Base-by-base conservation (phyloP, 2,113 vertebrate species). In the Neotragus pygmaeus region DNA sequence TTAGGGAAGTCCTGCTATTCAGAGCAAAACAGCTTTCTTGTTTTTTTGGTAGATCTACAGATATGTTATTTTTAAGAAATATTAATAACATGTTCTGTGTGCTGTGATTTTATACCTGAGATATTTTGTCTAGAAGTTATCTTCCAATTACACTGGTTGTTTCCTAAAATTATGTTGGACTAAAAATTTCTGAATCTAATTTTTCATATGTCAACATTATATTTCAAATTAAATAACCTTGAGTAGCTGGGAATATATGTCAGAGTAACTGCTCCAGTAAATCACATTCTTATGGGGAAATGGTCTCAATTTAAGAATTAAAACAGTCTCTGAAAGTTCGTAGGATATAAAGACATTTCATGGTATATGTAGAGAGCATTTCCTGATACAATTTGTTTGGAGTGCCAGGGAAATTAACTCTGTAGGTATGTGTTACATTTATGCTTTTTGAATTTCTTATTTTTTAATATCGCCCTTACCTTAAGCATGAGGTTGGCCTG, bases 1-100 rank as follows among this genome's bases (percentile, higher is more conserved):
- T 75, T 62, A 57, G n/a, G 25, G 57, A 87, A 96, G 23, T 81
- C 81, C n/a, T 88, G 13, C 51, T 82, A 36, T 90, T 95, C 4
- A 91, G 6, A 94, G 75, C 9, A 75, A 86, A 96, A 36, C 17
- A 57, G 36, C 33, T 25, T 85, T 36, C 60, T 88, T 95, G 45
- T 64, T 57, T 82, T 64, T 66, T 91, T 78, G 70, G 60, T 57
- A 80, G n/a, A 33, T 90, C 47, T 62, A 80, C 85, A 66, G 36
- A n/a, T 84, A 13, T 60, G 27, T 90, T 96, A 84, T 75, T 94
- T 94, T 94, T 27, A 53, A 96, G 28, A 81, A 93, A 75, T 75
- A 27, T 75, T 75, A 43, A 75, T 82, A 66, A 84, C 57, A 8
- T 45, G 28, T 3, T 88, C 5, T 91, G 33, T 75, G 55, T 82